Base-by-base conservation (phyloP, 2,113 vertebrate genomes). In the Paraplagusia blochii region DNA sequence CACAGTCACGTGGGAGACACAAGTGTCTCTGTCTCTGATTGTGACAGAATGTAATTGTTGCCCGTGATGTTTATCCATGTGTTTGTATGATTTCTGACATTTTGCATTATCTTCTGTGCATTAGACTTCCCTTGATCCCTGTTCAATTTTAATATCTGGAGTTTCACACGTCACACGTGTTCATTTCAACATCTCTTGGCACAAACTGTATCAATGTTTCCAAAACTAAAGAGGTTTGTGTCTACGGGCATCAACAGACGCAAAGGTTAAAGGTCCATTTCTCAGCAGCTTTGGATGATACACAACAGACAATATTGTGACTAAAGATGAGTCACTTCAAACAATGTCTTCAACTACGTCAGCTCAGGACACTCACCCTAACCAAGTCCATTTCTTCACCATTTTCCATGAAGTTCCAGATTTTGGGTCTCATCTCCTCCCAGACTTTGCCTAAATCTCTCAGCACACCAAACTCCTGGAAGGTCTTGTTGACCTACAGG, bases 401-500 rank as follows among this genome's bases (percentile, higher is more conserved):
- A 11, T 83, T 92, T 83, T 99, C 95, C 92, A 99, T 92, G 69
- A 98, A 99, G 4, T 81, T 89, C 93, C 92, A 94, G 49, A 99
- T 68, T 84, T 94, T 94, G 1, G 93, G 94, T 58, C 84, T 94
- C 79, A 97, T 85, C 61, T 98, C 96, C 36, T 93, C 91, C 97
- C 97, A 99, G 93, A 98, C 95, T 16, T 92, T 95, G 51, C 94
- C 93, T 0, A 98, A 85, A 67, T 99, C 95, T 66, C 93, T 90
- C 57, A 99, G 92, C 16, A 99, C 90, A 12, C 93, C 91, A 19
- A 99, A 64, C 52, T 99, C 94, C 87, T 98, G 95, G 86, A 99
- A 99, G 2, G 97, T 99, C 88, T 93, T 97, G 78, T 99, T 99
- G 60, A 98, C 95, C 97, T 99, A 86, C 66, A 63, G 63, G n/a